Evolutionary conservation across 1,140 invertebrate genomes (phyloP).

Genomic region (Camponotus pennsylvanicus): DNA sequence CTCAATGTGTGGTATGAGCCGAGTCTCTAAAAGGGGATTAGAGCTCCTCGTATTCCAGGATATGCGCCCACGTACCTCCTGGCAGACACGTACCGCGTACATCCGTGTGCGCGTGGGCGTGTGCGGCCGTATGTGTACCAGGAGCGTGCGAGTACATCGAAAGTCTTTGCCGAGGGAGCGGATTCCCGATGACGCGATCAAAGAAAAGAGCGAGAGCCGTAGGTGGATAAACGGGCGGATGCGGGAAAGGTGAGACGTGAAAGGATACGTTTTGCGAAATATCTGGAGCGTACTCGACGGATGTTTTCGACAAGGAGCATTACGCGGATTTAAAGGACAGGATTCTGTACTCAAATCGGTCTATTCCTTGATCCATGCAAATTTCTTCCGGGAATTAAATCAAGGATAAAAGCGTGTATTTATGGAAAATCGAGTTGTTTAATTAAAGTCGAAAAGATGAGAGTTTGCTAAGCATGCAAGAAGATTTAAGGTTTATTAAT

Average conservation of each 20-base stretch:
- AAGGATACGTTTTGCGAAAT: constrained; percentile 62
- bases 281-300: constrained; percentile 18
- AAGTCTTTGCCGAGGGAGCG: constrained; percentile 69
- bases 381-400: not conserved
- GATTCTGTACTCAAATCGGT: not conserved
- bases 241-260: constrained; percentile 10
- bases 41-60: constrained; percentile 81
- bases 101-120: not conserved
- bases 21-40: constrained; percentile 85
- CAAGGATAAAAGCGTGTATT: not conserved
- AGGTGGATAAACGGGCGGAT: constrained; percentile 41
- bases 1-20: constrained; percentile 82
- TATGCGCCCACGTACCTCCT: constrained; percentile 64
- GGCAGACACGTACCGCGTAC: constrained; percentile 44
- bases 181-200: constrained; percentile 78
- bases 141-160: constrained; percentile 34
- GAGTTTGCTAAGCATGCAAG: not conserved
- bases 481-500: not conserved
- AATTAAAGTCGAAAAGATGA: not conserved
- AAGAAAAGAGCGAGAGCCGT: constrained; percentile 64
- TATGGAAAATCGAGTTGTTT: not conserved
- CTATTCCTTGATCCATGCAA: not conserved
- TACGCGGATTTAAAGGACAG: constrained; percentile 23
- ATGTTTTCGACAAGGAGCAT: constrained; percentile 29
- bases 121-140: not conserved